Evolutionary conservation across 92 coral and sea anemone genomes (phyloP).

Genomic region (Porites cylindrica): DNA sequence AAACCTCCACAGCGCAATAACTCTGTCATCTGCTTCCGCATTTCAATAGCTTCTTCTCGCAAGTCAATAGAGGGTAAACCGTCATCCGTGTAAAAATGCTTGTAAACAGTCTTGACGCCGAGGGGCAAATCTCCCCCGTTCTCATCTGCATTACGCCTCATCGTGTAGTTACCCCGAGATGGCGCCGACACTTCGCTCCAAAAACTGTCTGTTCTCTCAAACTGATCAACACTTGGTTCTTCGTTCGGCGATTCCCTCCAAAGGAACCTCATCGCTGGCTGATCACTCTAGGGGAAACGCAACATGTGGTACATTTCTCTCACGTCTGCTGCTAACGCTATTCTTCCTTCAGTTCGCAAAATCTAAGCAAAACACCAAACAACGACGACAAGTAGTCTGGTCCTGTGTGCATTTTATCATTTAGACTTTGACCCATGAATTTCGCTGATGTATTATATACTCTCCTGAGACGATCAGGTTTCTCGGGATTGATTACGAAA

Average conservation of each 20-base stretch:
- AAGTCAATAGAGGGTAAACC: slow-evolving; percentile 1
- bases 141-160: slow-evolving; percentile 31
- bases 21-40: background rate
- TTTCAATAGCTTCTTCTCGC: background rate
- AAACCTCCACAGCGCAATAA: background rate
- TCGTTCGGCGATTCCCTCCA: background rate
- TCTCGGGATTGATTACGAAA: slow-evolving; percentile 7
- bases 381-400: background rate
- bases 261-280: slow-evolving; percentile 36
- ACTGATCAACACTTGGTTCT: too few species aligned
- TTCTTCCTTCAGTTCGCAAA: slow-evolving; percentile 16
- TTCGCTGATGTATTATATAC: too few species aligned
- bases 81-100: slow-evolving; percentile 17
- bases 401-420: too few species aligned
- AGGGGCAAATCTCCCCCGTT: slow-evolving; percentile 31
- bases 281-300: slow-evolving; percentile 24
- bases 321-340: slow-evolving; percentile 41
- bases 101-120: slow-evolving; percentile 35
- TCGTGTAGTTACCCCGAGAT: background rate
- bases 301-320: slow-evolving; percentile 41
- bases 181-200: background rate
- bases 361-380: slow-evolving; percentile 46
- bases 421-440: too few species aligned
- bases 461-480: slow-evolving; percentile 5
- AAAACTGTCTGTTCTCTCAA: background rate